A percentile compares a stretch with the other conserved stretches of the same genome.
Conservation (phyloP, 2,113 vertebrate species). For the Amblyornis subalaris region DNA sequence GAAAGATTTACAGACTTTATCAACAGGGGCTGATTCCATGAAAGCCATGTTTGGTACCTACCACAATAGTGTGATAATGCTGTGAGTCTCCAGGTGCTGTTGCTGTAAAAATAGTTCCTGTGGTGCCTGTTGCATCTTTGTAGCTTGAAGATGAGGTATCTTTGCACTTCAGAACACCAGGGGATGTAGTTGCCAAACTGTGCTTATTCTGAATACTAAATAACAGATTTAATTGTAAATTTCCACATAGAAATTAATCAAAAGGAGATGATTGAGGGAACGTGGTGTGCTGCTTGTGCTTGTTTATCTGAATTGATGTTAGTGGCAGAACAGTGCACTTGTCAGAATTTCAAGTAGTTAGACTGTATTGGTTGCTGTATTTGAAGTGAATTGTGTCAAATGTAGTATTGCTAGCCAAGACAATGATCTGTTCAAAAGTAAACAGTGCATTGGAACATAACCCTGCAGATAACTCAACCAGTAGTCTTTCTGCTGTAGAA, state of each 20-base stretch:
- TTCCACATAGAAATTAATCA: not conserved
- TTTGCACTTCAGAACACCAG: not conserved
- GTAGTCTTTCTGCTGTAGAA: not conserved
- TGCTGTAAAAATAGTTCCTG: not conserved
- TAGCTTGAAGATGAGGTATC: not conserved
- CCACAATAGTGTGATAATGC: not conserved
- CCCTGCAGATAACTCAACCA: not conserved
- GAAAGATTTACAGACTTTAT: not conserved
- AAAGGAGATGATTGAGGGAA: not conserved
- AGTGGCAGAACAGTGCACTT: not conserved
- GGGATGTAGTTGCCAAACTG: not conserved
- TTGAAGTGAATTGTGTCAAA: not conserved
- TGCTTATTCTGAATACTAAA: not conserved
- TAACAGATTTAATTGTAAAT: not conserved
- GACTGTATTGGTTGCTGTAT: not conserved
- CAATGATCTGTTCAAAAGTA: not conserved
- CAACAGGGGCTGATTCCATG: not conserved
- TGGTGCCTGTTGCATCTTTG: not conserved
- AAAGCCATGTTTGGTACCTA: not conserved
- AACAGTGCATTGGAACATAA: not conserved
- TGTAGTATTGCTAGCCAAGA: not conserved
- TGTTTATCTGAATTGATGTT: not conserved
- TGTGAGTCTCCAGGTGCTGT: not conserved
- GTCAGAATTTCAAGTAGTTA: not conserved
- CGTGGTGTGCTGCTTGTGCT: not conserved